Percentiles rank a stretch among this genome's conserved stretches.
phyloP scores from a whole-genome alignment of 2,113 vertebrate genomes.

The Struthio camelus region DNA sequence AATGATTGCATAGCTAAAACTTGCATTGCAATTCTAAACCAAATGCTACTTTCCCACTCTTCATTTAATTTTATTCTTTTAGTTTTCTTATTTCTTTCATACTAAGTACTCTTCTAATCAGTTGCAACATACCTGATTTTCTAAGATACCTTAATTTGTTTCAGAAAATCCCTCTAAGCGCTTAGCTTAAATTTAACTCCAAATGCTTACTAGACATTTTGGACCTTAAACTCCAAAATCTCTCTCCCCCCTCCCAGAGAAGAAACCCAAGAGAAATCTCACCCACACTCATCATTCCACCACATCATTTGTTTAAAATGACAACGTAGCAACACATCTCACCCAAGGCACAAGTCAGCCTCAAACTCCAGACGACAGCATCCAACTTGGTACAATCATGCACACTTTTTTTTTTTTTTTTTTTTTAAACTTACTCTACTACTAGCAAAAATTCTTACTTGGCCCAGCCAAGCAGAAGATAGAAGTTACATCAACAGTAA shows the following conservation, averaged over 20 bases:
- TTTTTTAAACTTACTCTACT: background rate
- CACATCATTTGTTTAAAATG: background rate
- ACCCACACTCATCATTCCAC: background rate
- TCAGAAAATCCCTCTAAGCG: background rate
- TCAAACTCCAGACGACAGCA: background rate
- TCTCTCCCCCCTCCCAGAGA: background rate
- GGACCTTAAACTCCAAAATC: background rate
- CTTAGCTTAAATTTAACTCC: background rate
- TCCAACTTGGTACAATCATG: fast-evolving
- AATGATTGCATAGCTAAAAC: background rate
- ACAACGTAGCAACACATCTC: background rate
- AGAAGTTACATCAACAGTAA: background rate
- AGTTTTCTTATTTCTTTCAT: background rate
- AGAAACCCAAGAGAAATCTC: background rate
- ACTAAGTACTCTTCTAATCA: background rate
- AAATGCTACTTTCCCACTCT: background rate
- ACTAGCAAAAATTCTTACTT: background rate
- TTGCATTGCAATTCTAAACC: background rate
- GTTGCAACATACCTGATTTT: background rate
- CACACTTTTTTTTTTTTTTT: background rate
- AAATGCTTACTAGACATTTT: too few relatives aligned
- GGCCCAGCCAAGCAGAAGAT: background rate
- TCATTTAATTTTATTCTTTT: background rate
- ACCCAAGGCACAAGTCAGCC: background rate
- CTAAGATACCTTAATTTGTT: background rate